Evolutionary conservation across 2,888 invertebrate species (phyloP), one percentile per base, ranked within the genome.

Genomic region (Peribatodes rhomboidaria): DNA sequence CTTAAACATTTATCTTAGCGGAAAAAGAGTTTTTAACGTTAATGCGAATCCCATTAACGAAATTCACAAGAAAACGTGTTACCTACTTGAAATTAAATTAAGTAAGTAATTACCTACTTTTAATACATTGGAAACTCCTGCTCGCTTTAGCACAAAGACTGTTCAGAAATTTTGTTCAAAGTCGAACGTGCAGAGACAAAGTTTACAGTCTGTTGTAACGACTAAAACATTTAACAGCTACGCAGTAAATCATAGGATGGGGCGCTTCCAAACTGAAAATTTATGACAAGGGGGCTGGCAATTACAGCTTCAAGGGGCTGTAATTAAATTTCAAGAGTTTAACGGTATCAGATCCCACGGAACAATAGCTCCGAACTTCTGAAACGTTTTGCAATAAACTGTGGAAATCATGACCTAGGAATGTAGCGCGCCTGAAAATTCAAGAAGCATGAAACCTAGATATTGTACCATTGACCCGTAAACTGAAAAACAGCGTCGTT

Each of bases 401-500:
- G 52, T 33, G 18, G 18, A 33, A 33, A 63, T 41, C 58, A 14
- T 20, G 47, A 53, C 63, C 47, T 53, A 42, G 33, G 46, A 53
- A 57, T 52, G 42, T 31, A 18, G 42, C 50, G 59, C 42, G 55
- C 50, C 46, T 59, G 42, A 13, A 60, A 69, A 61, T 53, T 44
- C 39, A 59, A 52, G 44, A 61, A 71, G 68, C 64, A 57, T 67
- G 47, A 69, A 71, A 75, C 50, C 67, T 27, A 68, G 46, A 64
- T 68, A 53, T 39, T 65, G 52, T 68, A 67, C 62, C 74, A 71
- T 71, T 78, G 78, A 74, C 75, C 72, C 53, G 58, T 58, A 61
- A 52, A 53, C 41, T 33, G 13, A 22, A 27, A 66, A 66, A 64
- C 42, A 31, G 39, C 18, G 20, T 56, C 42, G 22, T 55, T 56